Percentiles rank a stretch among this genome's conserved stretches.
phyloP scores from a whole-genome alignment of 2,797 vertebrate species.

The Muscicapa striata region DNA sequence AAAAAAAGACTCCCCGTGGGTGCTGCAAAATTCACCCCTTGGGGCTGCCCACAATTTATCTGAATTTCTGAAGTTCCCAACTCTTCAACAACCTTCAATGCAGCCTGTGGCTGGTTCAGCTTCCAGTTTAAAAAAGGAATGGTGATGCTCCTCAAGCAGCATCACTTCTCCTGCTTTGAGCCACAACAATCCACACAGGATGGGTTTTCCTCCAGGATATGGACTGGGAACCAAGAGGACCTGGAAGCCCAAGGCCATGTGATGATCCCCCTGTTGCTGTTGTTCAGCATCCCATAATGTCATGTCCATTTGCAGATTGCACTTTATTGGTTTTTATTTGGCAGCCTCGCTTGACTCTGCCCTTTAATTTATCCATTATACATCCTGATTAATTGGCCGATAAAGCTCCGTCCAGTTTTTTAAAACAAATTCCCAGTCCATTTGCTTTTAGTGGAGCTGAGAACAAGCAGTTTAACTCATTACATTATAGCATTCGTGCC shows the following conservation, averaged over 20 bases:
- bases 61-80: neutral
- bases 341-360: constrained; percentile 57
- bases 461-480: constrained; percentile 48
- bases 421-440: constrained; percentile 67
- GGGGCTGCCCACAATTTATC: neutral
- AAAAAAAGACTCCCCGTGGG: neutral
- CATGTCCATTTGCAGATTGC: constrained; percentile 50
- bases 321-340: constrained; percentile 65
- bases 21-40: neutral
- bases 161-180: neutral
- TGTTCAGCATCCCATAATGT: constrained; percentile 35
- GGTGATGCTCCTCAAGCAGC: neutral
- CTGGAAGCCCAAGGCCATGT: neutral
- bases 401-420: constrained; percentile 66
- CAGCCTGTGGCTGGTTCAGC: rapidly evolving
- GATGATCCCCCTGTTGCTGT: neutral
- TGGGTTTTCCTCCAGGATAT: rapidly evolving
- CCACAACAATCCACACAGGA: rapidly evolving
- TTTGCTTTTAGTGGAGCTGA: constrained; percentile 61
- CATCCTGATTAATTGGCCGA: constrained; percentile 70
- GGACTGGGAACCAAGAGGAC: neutral
- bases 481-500: neutral
- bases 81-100: neutral
- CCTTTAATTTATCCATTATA: constrained; percentile 72
- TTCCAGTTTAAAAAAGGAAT: neutral